Conservation (phyloP, 2,888 invertebrate genomes). For the Ferrisia virgata region DNA sequence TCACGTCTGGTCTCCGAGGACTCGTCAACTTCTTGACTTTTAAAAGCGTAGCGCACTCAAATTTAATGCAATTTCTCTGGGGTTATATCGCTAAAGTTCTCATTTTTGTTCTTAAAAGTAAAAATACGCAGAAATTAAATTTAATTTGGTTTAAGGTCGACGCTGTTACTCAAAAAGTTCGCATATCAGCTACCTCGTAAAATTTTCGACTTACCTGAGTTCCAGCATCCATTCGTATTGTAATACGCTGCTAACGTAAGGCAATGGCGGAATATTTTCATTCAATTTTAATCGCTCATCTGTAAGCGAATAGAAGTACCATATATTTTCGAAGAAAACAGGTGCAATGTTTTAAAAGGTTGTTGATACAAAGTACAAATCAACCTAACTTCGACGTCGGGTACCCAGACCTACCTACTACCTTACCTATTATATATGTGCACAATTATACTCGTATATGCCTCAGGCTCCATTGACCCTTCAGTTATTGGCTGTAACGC, state of each 20-base stretch:
- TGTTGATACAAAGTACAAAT: no score
- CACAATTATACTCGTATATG: no score
- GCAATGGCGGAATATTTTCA: neutral
- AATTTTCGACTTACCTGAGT: neutral
- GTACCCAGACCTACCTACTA: no score
- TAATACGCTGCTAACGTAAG: no score
- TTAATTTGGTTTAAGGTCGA: conserved; percentile 25
- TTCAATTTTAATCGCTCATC: neutral
- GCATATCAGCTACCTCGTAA: conserved; percentile 3
- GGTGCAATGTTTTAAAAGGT: no score
- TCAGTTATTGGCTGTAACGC: no score
- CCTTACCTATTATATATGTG: no score
- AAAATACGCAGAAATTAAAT: conserved; percentile 26
- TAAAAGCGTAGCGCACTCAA: conserved; percentile 44
- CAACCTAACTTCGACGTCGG: no score
- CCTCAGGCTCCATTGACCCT: no score
- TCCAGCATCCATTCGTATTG: neutral
- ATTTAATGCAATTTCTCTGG: conserved; percentile 42
- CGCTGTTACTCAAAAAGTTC: neutral
- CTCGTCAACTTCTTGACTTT: conserved; percentile 44
- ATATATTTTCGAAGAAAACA: no score
- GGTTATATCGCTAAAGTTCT: conserved; percentile 32
- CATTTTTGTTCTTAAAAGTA: conserved; percentile 28
- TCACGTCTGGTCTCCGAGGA: conserved; percentile 40
- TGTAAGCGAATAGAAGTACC: no score